These are phyloP conservation scores for Zootoca vivipara DNA, from an alignment of 2,113 vertebrate species.

Conservation along the genomic window DNA sequence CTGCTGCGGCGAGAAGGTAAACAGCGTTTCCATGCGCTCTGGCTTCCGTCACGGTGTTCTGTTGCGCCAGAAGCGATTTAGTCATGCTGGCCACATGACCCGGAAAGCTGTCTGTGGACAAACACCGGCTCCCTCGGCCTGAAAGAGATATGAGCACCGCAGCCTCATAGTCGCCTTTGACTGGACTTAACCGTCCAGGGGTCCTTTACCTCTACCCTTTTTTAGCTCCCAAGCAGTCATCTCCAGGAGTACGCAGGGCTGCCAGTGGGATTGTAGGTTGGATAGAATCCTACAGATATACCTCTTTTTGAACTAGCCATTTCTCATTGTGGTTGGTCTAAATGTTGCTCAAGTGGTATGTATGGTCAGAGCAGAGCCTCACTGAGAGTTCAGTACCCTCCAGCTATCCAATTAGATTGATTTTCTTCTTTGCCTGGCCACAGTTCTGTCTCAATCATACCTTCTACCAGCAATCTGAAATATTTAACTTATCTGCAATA, in stretches of 20 bases:
- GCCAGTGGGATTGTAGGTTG: background rate
- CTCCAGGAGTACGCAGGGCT: background rate
- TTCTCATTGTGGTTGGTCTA: background rate
- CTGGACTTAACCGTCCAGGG: too few species aligned
- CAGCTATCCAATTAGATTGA: background rate
- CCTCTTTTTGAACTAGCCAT: background rate
- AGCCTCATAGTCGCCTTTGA: too few species aligned
- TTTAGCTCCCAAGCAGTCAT: background rate
- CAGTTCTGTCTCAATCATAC: background rate
- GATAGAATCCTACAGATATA: background rate
- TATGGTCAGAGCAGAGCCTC: background rate
- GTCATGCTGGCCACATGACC: too few species aligned
- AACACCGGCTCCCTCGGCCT: too few species aligned
- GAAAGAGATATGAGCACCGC: too few species aligned
- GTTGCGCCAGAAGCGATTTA: too few species aligned
- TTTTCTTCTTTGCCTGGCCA: too few species aligned
- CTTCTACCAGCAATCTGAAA: background rate
- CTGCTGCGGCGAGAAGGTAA: too few species aligned
- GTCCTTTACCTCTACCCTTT: too few species aligned
- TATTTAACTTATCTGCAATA: background rate
- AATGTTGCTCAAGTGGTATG: background rate
- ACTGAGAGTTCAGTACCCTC: background rate
- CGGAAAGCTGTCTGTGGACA: too few species aligned
- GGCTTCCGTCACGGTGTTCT: too few species aligned
- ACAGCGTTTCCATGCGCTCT: too few species aligned